Evolutionary conservation across 1,140 invertebrate genomes (phyloP).

Genomic region (Philotrypesis tridentata): DNA sequence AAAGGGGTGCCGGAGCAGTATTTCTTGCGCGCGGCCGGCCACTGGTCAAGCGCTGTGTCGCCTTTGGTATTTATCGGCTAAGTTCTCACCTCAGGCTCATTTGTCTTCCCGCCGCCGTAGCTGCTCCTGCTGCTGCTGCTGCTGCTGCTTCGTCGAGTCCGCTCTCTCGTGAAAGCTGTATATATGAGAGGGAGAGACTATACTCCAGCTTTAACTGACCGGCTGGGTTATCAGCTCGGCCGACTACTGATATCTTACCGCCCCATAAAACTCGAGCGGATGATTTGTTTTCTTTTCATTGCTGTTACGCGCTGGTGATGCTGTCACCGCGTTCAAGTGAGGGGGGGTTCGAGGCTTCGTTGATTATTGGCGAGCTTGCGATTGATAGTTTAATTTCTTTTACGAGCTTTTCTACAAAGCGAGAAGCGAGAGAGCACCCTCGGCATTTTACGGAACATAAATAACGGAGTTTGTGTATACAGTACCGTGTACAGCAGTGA

Average conservation of each 20-base stretch:
- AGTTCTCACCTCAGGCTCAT: constrained; percentile 75
- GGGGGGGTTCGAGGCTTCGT: not conserved
- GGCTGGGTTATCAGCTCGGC: constrained; percentile 8
- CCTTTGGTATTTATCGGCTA: constrained; percentile 75
- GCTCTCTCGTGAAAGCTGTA: not conserved
- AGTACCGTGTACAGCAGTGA: too few species aligned
- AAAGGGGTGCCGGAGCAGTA: constrained; percentile 63
- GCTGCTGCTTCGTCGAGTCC: constrained; percentile 4
- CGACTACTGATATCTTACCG: constrained; percentile 22
- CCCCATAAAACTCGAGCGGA: constrained; percentile 29
- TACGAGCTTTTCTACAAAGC: not conserved
- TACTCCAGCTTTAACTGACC: constrained; percentile 8
- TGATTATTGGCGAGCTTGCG: not conserved
- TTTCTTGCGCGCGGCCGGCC: constrained; percentile 69
- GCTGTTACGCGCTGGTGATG: not conserved
- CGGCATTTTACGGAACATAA: not conserved
- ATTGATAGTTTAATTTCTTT: not conserved
- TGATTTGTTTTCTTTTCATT: constrained; percentile 39
- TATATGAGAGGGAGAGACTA: not conserved
- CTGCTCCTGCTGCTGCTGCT: not conserved
- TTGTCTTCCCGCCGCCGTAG: constrained; percentile 68
- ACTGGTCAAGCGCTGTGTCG: constrained; percentile 74
- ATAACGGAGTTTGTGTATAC: not conserved
- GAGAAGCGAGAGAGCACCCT: not conserved
- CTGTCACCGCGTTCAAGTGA: not conserved